Base-by-base conservation (phyloP, 2,113 vertebrate species). In the Merops nubicus region DNA sequence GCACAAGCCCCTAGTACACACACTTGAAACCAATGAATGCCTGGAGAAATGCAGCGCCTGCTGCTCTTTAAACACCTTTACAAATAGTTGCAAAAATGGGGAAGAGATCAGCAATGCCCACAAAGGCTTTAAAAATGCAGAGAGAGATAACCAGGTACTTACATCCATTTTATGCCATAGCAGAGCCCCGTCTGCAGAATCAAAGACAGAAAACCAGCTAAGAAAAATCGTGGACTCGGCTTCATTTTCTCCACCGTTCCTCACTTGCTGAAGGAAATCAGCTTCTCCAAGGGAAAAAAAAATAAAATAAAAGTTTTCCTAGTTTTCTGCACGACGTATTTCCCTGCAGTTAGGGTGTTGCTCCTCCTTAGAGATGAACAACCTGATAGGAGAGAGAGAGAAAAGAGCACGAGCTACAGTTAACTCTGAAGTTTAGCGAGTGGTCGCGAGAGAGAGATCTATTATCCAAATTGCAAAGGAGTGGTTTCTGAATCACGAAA, bases 131-230 rank as follows among this genome's bases (percentile, higher is more conserved):
- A 62, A 79, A 88, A 94, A 93, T 33, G 43, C 47, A 12, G 12
- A 59, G 40, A 60, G 68, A 85, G 43, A 45, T 40, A 81, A 60
- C 23, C 47, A 69, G 70, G 96, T 97, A 99, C 99, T 99, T 98
- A 99, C 99, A 99, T 98, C 99, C 99, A 99, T 98, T 99, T 99
- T 98, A 99, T 99, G 96, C 99, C 99, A 8, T 98, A 98, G 98
- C 99, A 99, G 94, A 99, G 95, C 93, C 99, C 98, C 34, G 97
- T 98, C 94, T 99, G 98, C 96, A 99, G 97, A 91, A 99, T 96
- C 93, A 99, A 97, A 33, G 98, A 96, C 85, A 99, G 98, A 97
- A 99, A 98, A 90, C 96, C 97, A n/a, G 98, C 96, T 89, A 98
- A 97, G 92, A 98, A 98, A 92, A 98, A 94, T 86, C 47, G 97